Evolutionary conservation across 2,888 invertebrate genomes (phyloP), one percentile per base, ranked within the genome.

Genomic region (Nemurella pictetii): DNA sequence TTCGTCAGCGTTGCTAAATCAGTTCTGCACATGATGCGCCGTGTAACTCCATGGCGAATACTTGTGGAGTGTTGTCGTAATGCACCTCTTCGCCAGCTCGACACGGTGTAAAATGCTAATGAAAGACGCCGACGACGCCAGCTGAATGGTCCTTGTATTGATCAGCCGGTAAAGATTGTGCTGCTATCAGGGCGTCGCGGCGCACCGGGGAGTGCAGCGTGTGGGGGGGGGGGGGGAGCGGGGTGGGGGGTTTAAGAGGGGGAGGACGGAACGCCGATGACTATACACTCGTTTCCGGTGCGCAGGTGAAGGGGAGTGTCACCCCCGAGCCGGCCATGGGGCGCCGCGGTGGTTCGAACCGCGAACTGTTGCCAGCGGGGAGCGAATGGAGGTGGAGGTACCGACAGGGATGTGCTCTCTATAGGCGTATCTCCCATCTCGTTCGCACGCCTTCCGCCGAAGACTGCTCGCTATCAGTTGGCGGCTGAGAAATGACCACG

Each of bases 161-260:
- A 78, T 78, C 78, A 78, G 78, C 78, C 30, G 73, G 80, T 35
- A 55, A 55, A 55, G 55, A 55, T 55, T 55, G 55, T 20, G 12
- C 5, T 32, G 55, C 55, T 3, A 55, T 55, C 55, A 55, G 55
- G 55, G 55, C 55, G 55, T 55, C 55, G 55, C 55, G 55, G 55
- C 5, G 55, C 55, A 20, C 55, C 1, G n/a, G 20, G 2, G 55
- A 55, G 2, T 12, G 55, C 20, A 20, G 55, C 55, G 55, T 12
- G 55, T 25, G 83, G 78, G 36, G 73, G 32, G 35, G 26, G 36
- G 75, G 80, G 30, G 25, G 83, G 86, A 77, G 27, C 83, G 25
- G n/a, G n/a, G n/a, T n/a, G n/a, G n/a, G n/a, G n/a, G n/a, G n/a
- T n/a, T n/a, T n/a, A n/a, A n/a, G n/a, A 84, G 55, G 86, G 36